Conservation (phyloP, 2,888 invertebrate genomes). For the Anthoptus insignis region DNA sequence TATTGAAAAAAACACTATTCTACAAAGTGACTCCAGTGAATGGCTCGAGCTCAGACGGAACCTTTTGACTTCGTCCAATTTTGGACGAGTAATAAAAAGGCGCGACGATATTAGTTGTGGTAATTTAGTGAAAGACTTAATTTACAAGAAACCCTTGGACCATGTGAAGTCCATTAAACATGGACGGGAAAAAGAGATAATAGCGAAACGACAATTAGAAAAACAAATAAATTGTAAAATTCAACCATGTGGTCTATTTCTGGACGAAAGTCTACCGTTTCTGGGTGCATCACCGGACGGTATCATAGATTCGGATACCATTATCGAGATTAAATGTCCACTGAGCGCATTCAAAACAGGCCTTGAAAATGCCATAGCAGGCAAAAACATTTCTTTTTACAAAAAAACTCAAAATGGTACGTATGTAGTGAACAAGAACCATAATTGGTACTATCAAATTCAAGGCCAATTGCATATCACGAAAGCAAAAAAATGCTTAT, state of each 20-base stretch:
- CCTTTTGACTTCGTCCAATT: conserved; percentile 46
- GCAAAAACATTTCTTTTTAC: too few relatives aligned
- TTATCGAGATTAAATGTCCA: conserved; percentile 46
- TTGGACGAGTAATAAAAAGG: conserved; percentile 43
- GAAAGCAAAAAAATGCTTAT: too few relatives aligned
- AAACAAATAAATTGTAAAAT: conserved; percentile 14
- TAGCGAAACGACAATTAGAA: conserved; percentile 14
- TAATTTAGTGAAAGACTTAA: conserved; percentile 21
- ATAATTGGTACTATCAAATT: too few relatives aligned
- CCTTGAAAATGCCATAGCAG: too few relatives aligned
- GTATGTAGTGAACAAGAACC: too few relatives aligned
- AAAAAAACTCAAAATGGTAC: too few relatives aligned
- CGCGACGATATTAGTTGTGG: conserved; percentile 21
- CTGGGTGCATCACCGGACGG: conserved; percentile 44
- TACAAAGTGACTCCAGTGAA: conserved; percentile 41
- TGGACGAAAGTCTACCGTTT: conserved; percentile 35
- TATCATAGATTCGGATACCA: conserved; percentile 18
- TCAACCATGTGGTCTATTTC: conserved; percentile 9
- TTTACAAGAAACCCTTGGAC: background rate
- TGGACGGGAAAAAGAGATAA: conserved; percentile 15
- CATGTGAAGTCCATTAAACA: conserved; percentile 1
- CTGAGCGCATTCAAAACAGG: conserved; percentile 32
- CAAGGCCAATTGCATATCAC: too few relatives aligned
- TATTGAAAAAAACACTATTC: conserved; percentile 36
- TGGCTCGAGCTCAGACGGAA: conserved; percentile 45